These are phyloP conservation scores for Eilema caniola DNA, from an alignment of 2,888 invertebrate genomes.

Conservation along the genomic window DNA sequence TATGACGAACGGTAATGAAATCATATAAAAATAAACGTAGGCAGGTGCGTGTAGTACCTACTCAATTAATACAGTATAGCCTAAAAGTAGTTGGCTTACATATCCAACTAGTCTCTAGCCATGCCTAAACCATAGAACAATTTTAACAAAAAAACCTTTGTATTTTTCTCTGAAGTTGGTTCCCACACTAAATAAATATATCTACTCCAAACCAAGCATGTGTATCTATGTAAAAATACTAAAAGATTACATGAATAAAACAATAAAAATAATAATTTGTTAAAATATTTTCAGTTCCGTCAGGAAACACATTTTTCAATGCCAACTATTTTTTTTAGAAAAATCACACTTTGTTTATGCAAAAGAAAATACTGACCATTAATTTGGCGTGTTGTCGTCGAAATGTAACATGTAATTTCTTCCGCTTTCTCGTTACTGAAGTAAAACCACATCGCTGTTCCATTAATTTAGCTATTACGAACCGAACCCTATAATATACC, in stretches of 20 bases:
- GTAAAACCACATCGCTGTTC: neutral
- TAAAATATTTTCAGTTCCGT: neutral
- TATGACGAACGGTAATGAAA: too few relatives aligned
- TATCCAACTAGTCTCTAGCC: too few relatives aligned
- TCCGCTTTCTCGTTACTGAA: neutral
- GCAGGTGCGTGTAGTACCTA: too few relatives aligned
- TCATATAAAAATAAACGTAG: too few relatives aligned
- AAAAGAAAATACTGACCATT: neutral
- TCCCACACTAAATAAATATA: neutral
- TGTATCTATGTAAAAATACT: neutral
- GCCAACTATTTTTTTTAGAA: neutral
- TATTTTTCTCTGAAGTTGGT: neutral
- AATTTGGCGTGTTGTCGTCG: neutral
- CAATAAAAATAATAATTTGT: neutral
- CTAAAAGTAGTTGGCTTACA: too few relatives aligned
- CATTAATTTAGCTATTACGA: slow-evolving; percentile 1
- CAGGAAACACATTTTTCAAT: neutral
- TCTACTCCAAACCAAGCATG: neutral
- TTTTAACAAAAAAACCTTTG: neutral
- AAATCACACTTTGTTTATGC: neutral
- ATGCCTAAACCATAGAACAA: neutral
- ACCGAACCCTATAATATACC: neutral
- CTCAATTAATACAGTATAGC: too few relatives aligned
- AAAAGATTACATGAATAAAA: slow-evolving; percentile 1
- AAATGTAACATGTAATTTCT: neutral